These are phyloP conservation scores for Archaeoteleia sp. DNA, from an alignment of 2,888 invertebrate species.

Conservation along the genomic window DNA sequence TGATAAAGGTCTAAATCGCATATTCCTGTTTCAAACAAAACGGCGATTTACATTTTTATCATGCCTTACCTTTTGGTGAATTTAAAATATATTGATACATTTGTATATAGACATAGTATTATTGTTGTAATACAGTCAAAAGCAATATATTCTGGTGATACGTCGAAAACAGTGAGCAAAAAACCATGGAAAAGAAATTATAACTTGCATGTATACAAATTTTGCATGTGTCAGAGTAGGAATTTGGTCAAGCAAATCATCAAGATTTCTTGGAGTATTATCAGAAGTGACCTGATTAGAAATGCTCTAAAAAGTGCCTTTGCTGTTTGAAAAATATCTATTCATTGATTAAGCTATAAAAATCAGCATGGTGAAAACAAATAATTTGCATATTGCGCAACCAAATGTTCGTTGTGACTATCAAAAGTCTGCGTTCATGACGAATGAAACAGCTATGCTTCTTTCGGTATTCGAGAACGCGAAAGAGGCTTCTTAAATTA, in stretches of 20 bases:
- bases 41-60: neutral
- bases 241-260: slow-evolving; percentile 46
- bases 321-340: neutral
- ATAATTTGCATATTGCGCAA: too few relatives aligned
- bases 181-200: slow-evolving; percentile 38
- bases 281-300: slow-evolving; percentile 46
- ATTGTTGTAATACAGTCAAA: slow-evolving; percentile 49
- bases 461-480: too few relatives aligned
- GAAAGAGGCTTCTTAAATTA: too few relatives aligned
- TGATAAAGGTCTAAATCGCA: too few relatives aligned
- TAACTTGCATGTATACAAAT: slow-evolving; percentile 38
- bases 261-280: slow-evolving; percentile 40
- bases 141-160: slow-evolving; percentile 52
- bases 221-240: slow-evolving; percentile 49
- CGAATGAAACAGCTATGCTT: too few relatives aligned
- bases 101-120: slow-evolving; percentile 50
- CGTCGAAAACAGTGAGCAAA: slow-evolving; percentile 54
- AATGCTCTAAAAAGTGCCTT: slow-evolving; percentile 24
- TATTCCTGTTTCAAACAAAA: slow-evolving; percentile 12
- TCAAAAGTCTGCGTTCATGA: too few relatives aligned
- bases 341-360: too few relatives aligned
- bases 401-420: too few relatives aligned
- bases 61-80: too few relatives aligned
- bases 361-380: too few relatives aligned
- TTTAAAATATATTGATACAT: slow-evolving; percentile 25